Conservation (phyloP, 2,113 vertebrate genomes). For the Butorides virescens region DNA sequence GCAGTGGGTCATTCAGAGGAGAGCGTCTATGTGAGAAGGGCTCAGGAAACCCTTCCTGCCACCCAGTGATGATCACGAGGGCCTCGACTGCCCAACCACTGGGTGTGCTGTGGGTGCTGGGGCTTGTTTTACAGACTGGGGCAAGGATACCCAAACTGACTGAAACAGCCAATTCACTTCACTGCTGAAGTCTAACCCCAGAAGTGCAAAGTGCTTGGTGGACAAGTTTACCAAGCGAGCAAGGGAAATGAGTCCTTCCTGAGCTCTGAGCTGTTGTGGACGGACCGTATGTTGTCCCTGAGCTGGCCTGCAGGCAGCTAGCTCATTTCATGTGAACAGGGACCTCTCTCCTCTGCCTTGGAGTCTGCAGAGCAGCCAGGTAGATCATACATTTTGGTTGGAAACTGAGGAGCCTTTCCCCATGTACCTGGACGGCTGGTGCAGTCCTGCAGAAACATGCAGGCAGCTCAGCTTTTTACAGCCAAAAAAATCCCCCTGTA, state of each 20-base stretch:
- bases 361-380: neutral
- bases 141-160: neutral
- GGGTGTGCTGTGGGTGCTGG: neutral
- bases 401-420: neutral
- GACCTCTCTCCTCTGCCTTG: neutral
- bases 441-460: neutral
- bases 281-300: neutral
- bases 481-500: neutral
- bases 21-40: neutral
- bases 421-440: neutral
- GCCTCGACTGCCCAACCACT: accelerated
- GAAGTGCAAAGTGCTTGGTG: neutral
- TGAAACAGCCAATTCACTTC: neutral
- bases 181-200: neutral
- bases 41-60: neutral
- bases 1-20: neutral
- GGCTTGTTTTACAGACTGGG: neutral
- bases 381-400: neutral
- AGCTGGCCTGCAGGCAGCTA: neutral
- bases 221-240: neutral
- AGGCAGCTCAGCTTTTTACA: neutral
- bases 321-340: neutral
- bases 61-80: neutral
- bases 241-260: neutral
- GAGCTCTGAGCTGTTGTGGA: neutral